phyloP scores from a whole-genome alignment of 1,140 invertebrate genomes.

The Aphidius gifuensis region DNA sequence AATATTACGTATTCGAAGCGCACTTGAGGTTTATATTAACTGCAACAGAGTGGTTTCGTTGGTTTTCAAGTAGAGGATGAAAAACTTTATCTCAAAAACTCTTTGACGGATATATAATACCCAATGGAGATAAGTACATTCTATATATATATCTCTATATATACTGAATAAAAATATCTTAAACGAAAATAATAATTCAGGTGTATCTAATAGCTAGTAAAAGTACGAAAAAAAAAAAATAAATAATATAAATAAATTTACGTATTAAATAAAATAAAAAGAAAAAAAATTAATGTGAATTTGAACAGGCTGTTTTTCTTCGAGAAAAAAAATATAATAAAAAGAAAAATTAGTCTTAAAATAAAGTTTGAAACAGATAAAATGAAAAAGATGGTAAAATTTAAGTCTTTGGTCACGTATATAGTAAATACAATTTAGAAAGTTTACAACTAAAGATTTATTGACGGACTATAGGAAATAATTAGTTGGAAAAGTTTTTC shows the following conservation, averaged over 20 bases:
- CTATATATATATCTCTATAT: background rate
- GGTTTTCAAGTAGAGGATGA: slow-evolving; percentile 15
- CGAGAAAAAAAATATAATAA: no score
- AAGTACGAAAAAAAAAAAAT: background rate
- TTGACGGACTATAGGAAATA: no score
- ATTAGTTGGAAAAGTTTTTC: no score
- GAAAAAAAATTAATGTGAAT: no score
- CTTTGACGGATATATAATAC: slow-evolving; percentile 18
- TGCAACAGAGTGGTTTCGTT: slow-evolving; percentile 22
- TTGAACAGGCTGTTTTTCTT: no score
- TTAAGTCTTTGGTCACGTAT: no score
- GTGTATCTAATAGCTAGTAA: background rate
- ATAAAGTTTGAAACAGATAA: no score
- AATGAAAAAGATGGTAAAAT: no score
- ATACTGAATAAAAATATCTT: background rate
- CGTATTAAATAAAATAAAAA: background rate
- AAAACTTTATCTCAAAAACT: slow-evolving; percentile 18
- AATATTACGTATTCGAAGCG: slow-evolving; percentile 24
- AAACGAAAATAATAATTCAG: slow-evolving; percentile 11
- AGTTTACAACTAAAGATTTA: no score
- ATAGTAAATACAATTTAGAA: no score
- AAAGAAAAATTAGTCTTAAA: no score
- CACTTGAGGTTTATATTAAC: slow-evolving; percentile 25
- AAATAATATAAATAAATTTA: background rate
- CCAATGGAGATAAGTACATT: no score